A percentile compares a stretch with the other conserved stretches of the same genome.
Conservation (phyloP, 2,888 invertebrate genomes). For the Drosophila demipolita region DNA sequence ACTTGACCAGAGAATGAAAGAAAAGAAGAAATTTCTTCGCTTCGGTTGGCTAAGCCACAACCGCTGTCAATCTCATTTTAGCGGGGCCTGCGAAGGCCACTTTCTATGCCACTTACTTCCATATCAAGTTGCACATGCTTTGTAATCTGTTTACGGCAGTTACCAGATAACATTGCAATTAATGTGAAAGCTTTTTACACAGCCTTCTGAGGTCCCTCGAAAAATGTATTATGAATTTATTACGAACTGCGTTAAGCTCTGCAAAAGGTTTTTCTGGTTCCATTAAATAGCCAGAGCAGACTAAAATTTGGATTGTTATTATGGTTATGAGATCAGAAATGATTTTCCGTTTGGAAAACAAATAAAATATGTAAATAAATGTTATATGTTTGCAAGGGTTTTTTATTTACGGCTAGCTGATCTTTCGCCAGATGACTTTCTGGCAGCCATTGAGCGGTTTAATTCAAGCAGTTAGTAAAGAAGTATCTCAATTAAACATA, state of each 20-base stretch:
- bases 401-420: not conserved
- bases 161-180: slow-evolving; percentile 73
- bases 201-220: slow-evolving; percentile 7
- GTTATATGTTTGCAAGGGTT: not conserved
- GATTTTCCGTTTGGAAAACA: not conserved
- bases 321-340: not conserved
- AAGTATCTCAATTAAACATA: slow-evolving; percentile 65
- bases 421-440: not conserved
- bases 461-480: slow-evolving; percentile 19
- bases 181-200: slow-evolving; percentile 78
- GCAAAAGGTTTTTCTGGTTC: not conserved
- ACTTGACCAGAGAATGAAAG: slow-evolving; percentile 17
- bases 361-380: not conserved
- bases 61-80: slow-evolving; percentile 69
- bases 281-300: not conserved
- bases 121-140: slow-evolving; percentile 43
- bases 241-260: slow-evolving; percentile 5
- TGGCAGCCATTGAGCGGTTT: slow-evolving; percentile 8
- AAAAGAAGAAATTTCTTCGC: slow-evolving; percentile 17
- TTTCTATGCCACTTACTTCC: slow-evolving; percentile 11
- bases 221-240: slow-evolving; percentile 11
- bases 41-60: slow-evolving; percentile 57
- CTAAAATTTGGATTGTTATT: not conserved
- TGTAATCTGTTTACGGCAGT: slow-evolving; percentile 58
- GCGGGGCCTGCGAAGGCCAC: slow-evolving; percentile 36